Evolutionary conservation across 2,888 invertebrate genomes (phyloP), one percentile per base, ranked within the genome.

Genomic region (Ypsolopha sequella): DNA sequence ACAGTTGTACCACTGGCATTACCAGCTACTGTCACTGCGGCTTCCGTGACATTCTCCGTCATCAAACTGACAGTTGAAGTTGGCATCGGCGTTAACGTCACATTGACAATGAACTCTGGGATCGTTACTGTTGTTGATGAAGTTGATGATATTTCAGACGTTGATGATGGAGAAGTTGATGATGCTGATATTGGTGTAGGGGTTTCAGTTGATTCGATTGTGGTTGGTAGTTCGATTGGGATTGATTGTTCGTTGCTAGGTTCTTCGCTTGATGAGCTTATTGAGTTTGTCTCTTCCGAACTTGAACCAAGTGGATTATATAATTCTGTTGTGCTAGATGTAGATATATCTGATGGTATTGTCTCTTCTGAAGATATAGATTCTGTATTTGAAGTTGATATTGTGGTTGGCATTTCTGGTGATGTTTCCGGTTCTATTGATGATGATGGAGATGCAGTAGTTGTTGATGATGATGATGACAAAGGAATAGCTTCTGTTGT

Each of bases 41-140:
- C n/a, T 13, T 48, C 49, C 39, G 65, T 69, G 0, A 55, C 57
- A 51, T 69, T 71, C 36, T 56, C 59, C 9, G 63, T 60, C 36
- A 72, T 60, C 1, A 66, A 64, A 49, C 62, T 68, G 50, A 66
- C 62, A 14, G 71, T 66, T 7, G 73, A 70, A 41, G 69, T 43
- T 2, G 68, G 68, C 38, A 68, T 73, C 0, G 77, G 76, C 0
- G 73, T 66, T 39, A 81, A 50, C 0, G 84, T 84, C 2, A 82
- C 77, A 34, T 82, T 82, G 0, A 84, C 77, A 1, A 70, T 74
- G 46, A 84, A 84, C 59, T 77, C 82, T 41, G 68, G 51, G 8
- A 75, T 56, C 1, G 75, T 62, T n/a, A 52, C 50, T 48, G 49
- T 45, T 38, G 24, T 53, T 33, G 36, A 36, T 8, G 55, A 52